Base-by-base conservation (phyloP, 2,888 invertebrate genomes). In the Pyrgus malvae region DNA sequence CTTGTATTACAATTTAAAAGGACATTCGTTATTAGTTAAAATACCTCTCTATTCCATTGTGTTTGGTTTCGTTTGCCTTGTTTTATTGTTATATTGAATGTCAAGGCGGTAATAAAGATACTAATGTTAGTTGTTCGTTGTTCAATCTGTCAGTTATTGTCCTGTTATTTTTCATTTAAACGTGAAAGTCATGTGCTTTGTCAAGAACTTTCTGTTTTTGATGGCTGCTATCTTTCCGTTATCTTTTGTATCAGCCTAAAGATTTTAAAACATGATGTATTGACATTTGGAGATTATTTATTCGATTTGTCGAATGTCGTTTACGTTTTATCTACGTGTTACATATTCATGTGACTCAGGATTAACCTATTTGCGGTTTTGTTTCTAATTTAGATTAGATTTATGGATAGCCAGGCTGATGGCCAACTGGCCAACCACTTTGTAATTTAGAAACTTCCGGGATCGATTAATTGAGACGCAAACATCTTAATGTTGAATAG, bases 71-170 rank as follows among this genome's bases (percentile, higher is more conserved):
- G 27, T 44, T 45, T 27, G 35, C 19, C 42, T 16, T 21, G 40
- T 46, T 46, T 53, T 54, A 46, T 46, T 53, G 44, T 38, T 35
- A 46, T 45, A 45, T 46, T 41, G 46, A 55, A 55, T 33, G 46
- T 48, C 49, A 49, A 49, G 49, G 27, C 19, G 14, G 40, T 41
- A 33, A 49, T 49, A 49, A 16, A 19, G 21, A 31, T 16, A 41
- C 23, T 38, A 16, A 29, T 31, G 41, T 25, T 29, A 33, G 17
- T 16, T 21, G 23, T 21, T 12, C n/a, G 33, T 49, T 49, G 41
- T 31, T 41, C 16, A 31, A 33, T 49, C 41, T 49, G 41, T 41
- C 31, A 25, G 38, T 27, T 21, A 29, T 48, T 38, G 38, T 37
- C 12, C 8, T 27, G 27, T 48, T 38, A 19, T 48, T 37, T 31